These are phyloP conservation scores for Cyrtodaria siliqua DNA, from an alignment of 2,888 invertebrate genomes.

Conservation along the genomic window DNA sequence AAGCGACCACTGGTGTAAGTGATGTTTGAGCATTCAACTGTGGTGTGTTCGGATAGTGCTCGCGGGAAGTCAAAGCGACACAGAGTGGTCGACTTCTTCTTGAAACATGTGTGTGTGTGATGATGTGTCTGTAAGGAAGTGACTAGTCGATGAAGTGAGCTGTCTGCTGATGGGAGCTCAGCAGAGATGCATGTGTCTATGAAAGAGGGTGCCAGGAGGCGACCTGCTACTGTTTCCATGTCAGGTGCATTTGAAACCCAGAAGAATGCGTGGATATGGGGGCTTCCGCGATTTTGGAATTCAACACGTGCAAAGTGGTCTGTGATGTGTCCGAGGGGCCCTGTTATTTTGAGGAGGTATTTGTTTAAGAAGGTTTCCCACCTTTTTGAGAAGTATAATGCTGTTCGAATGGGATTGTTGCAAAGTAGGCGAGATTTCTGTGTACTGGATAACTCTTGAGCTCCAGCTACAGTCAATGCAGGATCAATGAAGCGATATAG, in stretches of 20 bases:
- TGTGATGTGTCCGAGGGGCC: not conserved
- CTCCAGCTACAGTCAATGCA: slow-evolving; percentile 5
- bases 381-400: slow-evolving; percentile 32
- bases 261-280: slow-evolving; percentile 27
- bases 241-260: slow-evolving; percentile 20
- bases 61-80: slow-evolving; percentile 28
- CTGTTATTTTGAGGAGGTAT: not conserved
- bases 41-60: too few species aligned
- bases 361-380: slow-evolving; percentile 29
- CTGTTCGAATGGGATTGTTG: slow-evolving; percentile 28
- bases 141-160: too few species aligned
- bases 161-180: not conserved
- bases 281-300: slow-evolving; percentile 20
- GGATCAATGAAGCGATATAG: slow-evolving; percentile 29
- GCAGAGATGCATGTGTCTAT: slow-evolving; percentile 29
- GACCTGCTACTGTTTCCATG: slow-evolving; percentile 26
- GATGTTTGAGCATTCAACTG: too few species aligned
- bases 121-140: too few species aligned
- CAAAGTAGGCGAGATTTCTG: slow-evolving; percentile 12
- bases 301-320: slow-evolving; percentile 24
- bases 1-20: too few species aligned
- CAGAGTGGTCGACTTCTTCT: not conserved
- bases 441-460: slow-evolving; percentile 6
- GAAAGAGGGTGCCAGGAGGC: not conserved
- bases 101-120: slow-evolving; percentile 15